A percentile compares a stretch with the other conserved stretches of the same genome.
phyloP scores from a whole-genome alignment of 2,797 vertebrate genomes.

The Clamator glandarius region DNA sequence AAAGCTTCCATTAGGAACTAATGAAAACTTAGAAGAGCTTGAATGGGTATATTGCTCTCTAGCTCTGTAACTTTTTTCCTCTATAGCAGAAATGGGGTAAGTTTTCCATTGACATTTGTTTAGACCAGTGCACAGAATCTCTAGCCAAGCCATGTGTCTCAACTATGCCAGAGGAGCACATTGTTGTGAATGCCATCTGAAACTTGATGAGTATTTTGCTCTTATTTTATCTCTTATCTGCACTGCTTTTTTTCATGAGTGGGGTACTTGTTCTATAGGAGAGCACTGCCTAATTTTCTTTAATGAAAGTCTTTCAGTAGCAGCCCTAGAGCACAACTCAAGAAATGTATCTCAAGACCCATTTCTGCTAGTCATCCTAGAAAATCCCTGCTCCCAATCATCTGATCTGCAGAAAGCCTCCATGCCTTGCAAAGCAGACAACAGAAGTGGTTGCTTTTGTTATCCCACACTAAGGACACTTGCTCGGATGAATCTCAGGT shows the following conservation, averaged over 20 bases:
- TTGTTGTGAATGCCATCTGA: neutral
- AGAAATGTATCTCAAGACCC: neutral
- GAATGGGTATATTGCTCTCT: neutral
- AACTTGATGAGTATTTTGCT: neutral
- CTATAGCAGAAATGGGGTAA: neutral
- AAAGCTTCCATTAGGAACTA: constrained; percentile 35
- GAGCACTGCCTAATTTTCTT: neutral
- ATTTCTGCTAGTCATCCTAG: neutral
- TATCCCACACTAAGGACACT: neutral
- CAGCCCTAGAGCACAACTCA: neutral
- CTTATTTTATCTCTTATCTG: neutral
- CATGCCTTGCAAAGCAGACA: neutral
- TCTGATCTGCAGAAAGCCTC: neutral
- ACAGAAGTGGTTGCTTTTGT: neutral
- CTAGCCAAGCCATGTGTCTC: neutral
- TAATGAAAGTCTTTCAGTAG: neutral
- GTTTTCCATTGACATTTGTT: neutral
- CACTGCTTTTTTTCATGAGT: neutral
- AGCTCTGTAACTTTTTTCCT: neutral
- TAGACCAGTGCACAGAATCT: neutral
- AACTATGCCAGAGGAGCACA: neutral
- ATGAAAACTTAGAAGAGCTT: neutral
- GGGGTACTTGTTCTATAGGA: neutral
- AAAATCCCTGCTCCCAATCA: neutral
- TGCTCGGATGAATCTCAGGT: neutral